These are phyloP conservation scores for Herminia tarsipennalis DNA, from an alignment of 2,888 invertebrate species.

Conservation along the genomic window DNA sequence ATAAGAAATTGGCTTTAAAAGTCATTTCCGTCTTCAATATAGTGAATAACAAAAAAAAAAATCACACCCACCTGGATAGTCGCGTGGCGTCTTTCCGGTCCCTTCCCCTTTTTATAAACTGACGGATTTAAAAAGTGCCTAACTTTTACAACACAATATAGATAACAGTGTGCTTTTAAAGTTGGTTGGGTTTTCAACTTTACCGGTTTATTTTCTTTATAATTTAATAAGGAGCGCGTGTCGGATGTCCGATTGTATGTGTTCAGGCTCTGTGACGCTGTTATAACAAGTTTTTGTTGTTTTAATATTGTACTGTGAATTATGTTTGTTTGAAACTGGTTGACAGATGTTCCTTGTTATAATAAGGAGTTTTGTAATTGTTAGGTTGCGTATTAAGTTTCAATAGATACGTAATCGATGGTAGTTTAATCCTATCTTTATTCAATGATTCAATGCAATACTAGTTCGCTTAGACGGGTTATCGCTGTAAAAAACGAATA, in stretches of 20 bases:
- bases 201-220: constrained; percentile 76
- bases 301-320: constrained; percentile 40
- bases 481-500: no score
- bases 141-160: constrained; percentile 22
- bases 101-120: constrained; percentile 56
- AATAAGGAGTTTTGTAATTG: constrained; percentile 1
- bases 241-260: constrained; percentile 69
- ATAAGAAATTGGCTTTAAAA: constrained; percentile 48
- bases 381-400: not conserved
- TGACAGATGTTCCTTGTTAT: constrained; percentile 29
- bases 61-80: constrained; percentile 66
- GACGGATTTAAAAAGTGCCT: constrained; percentile 39
- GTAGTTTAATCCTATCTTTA: no score
- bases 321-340: constrained; percentile 39
- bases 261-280: constrained; percentile 65
- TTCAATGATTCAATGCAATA: no score
- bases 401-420: not conserved
- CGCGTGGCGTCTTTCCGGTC: constrained; percentile 74
- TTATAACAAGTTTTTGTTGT: constrained; percentile 50
- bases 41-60: constrained; percentile 54
- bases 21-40: constrained; percentile 56
- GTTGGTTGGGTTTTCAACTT: constrained; percentile 34
- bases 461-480: no score
- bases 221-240: constrained; percentile 80
- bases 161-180: constrained; percentile 19